phyloP scores from a whole-genome alignment of 2,113 vertebrate genomes.

The Spheniscus mendiculus region DNA sequence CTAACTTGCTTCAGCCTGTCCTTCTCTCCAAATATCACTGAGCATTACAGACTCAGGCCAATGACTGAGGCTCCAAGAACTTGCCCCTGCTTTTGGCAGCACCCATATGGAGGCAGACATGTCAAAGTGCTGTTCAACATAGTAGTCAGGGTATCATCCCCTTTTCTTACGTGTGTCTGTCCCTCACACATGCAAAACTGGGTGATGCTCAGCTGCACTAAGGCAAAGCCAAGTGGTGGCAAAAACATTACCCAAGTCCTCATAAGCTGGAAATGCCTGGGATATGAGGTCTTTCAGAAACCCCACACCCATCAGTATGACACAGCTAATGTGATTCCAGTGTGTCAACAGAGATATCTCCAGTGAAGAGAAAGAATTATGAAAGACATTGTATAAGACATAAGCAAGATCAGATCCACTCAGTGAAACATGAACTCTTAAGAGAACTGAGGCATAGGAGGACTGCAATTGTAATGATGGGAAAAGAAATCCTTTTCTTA shows the following conservation, averaged over 20 bases:
- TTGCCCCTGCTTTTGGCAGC: not conserved
- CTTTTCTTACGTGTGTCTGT: rapidly evolving
- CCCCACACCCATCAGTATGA: not conserved
- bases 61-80: not conserved
- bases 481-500: not conserved
- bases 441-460: not conserved
- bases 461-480: not conserved
- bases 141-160: too few species aligned
- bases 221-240: not conserved
- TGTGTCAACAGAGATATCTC: not conserved
- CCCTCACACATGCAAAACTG: not conserved
- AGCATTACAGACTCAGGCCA: not conserved
- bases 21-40: not conserved
- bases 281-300: not conserved
- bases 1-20: not conserved
- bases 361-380: not conserved
- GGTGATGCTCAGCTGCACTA: not conserved
- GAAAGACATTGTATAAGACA: not conserved
- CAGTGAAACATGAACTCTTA: not conserved
- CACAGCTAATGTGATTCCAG: not conserved
- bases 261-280: not conserved
- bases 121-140: not conserved
- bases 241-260: not conserved
- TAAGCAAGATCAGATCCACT: not conserved
- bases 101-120: not conserved